Evolutionary conservation across 1,140 invertebrate species (phyloP), one percentile per base, ranked within the genome.

Genomic region (Radopholus similis): DNA sequence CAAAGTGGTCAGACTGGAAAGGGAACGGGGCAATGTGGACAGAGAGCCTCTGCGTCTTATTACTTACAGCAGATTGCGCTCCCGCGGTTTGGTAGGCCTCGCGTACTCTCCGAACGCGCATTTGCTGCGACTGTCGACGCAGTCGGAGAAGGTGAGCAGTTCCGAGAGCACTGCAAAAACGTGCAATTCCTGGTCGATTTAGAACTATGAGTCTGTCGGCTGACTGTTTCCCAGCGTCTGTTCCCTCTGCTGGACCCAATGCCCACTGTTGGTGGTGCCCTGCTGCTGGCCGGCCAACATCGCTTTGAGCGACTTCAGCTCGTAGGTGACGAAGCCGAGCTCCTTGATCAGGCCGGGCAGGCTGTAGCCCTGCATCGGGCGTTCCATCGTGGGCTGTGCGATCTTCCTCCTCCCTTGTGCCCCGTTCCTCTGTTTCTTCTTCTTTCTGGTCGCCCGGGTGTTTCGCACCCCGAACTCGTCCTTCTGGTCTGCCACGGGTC

Each of bases 131-230:
- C 40, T 38, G 18, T 21, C 13, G 30, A 59, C 18, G 35, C 72
- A 73, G 54, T 73, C 74, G 18, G 72, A 73, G 49, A 71, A 73
- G 15, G 72, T 73, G 9, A 73, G 32, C 15, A 73, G 35, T 57
- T 73, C 72, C 15, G 72, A 74, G 18, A 73, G 38, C 32, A 73
- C 68, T 70, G 37, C 13, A n/a, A n/a, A n/a, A n/a, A n/a, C n/a
- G n/a, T n/a, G n/a, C n/a, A n/a, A n/a, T n/a, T n/a, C 47, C 9
- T 26, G 23, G 23, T 51, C 23, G 8, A 26, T 51, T 51, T 23
- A 23, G 26, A 11, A 47, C 18, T 18, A 13, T 26, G 47, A 0
- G 6, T 0, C n/a, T 51, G 8, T 26, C 15, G 23, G 8, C 18
- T 51, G 9, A 51, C 47, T 42, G 47, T 51, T 62, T 35, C 59